phyloP scores from a whole-genome alignment of 2,888 invertebrate species.

The Drosophila cracens region DNA sequence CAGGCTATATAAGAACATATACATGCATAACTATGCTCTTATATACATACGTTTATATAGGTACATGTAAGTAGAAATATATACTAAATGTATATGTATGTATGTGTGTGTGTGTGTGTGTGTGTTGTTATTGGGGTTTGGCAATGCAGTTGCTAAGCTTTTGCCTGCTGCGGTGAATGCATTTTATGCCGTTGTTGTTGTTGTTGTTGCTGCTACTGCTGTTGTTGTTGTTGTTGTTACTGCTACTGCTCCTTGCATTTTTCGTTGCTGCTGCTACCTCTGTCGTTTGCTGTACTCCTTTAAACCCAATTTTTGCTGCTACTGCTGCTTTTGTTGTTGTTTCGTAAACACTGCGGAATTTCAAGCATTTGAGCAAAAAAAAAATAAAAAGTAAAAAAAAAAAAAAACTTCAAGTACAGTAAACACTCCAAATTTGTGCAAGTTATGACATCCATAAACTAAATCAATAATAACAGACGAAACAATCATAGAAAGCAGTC shows the following conservation, averaged over 20 bases:
- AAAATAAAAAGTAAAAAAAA: background rate
- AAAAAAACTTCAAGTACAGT: constrained; percentile 55
- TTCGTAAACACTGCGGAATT: constrained; percentile 57
- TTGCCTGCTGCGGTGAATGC: constrained; percentile 67
- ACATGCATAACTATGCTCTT: constrained; percentile 13
- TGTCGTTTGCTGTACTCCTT: constrained; percentile 46
- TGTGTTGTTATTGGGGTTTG: constrained; percentile 63
- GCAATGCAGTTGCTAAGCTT: constrained; percentile 75
- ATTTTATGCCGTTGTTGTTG: constrained; percentile 57
- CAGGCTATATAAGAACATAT: constrained; percentile 44
- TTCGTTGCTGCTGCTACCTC: constrained; percentile 33
- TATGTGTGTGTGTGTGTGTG: constrained; percentile 35
- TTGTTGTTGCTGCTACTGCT: constrained; percentile 16
- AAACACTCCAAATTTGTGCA: constrained; percentile 50
- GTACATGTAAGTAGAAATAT: background rate
- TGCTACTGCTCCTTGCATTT: constrained; percentile 59
- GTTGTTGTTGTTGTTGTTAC: constrained; percentile 22
- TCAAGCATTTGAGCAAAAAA: constrained; percentile 54
- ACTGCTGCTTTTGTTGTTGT: constrained; percentile 22
- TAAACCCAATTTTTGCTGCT: constrained; percentile 42
- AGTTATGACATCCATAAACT: constrained; percentile 48
- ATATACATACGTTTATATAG: constrained; percentile 8
- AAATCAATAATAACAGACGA: constrained; percentile 56
- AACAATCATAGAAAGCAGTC: constrained; percentile 23
- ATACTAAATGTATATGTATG: background rate